Base-by-base conservation (phyloP, 2,113 vertebrate species). In the Carassius carassius region DNA sequence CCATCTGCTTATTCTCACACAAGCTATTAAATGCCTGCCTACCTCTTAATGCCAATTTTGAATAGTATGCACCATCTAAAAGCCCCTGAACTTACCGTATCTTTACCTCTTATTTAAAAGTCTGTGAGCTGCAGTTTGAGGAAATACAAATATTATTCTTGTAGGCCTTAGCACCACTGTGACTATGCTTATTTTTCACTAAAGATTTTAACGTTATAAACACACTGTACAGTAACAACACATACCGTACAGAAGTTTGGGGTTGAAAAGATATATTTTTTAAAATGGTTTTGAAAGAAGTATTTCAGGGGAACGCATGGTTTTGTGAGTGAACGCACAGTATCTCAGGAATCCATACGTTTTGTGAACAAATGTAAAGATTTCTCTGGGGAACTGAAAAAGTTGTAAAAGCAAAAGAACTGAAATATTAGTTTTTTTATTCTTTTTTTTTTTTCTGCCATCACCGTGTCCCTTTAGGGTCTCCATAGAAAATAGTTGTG, bases 1-100 rank as follows among this genome's bases (percentile, higher is more conserved):
- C 90, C 92, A 74, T 87, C 29, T 23, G 70, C 47, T 85, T 32
- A 87, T 88, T 90, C 81, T 89, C 89, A 86, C 91, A 89, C 89
- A 90, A 90, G 86, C 90, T 92, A 93, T 93, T 92, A 93, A 90
- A 93, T 92, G 84, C 84, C 87, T 91, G 92, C 90, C 92, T 91
- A 49, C 91, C 87, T 92, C 91, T 92, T 92, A 92, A 92, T 92
- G 47, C 78, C n/a, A 25, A 21, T 47, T 44, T 47, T 47, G 56
- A 21, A 3, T n/a, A 65, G 10, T 32, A 54, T 81, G 44, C 29
- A 1, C 23, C 0, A 19, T 70, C 25, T 69, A 65, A 81, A 63
- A 69, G 79, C 41, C 37, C 4, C 5, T 69, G 63, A 44, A 69
- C 62, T 81, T 54, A n/a, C n/a, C n/a, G n/a, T n/a, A 51, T 51